Evolutionary conservation across 2,797 vertebrate genomes (phyloP), one percentile per base, ranked within the genome.

Genomic region (Tapera naevia): DNA sequence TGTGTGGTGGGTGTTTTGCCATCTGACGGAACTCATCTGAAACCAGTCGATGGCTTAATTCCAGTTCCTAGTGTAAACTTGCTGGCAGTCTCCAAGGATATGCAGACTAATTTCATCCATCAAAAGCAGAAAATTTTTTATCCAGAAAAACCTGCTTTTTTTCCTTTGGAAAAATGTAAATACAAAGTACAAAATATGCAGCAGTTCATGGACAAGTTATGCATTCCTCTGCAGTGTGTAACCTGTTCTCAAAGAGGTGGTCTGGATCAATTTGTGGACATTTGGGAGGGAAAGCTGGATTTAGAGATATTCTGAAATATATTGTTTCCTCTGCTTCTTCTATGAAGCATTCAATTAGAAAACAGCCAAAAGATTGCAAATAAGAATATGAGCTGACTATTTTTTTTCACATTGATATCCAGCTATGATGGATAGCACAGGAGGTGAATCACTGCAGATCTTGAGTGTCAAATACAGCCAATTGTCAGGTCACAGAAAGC

Each of bases 241-340:
- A 96, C 95, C 91, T 96, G 86, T 90, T 96, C 75, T 94, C 91
- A 73, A 91, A 93, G 93, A 94, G 90, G 93, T 95, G 94, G 95
- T 96, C 94, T 96, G 81, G 76, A 96, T 95, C 90, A 72, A 84
- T 95, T 87, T 60, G 74, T 89, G 91, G 82, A 79, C 51, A 53
- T 67, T 74, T 95, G 74, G 46, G 70, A 87, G 71, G 35, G 66
- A 89, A 89, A 82, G 27, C 61, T 78, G 32, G 24, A 35, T 83
- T 87, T 91, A 39, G 80, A 94, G n/a, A 79, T 73, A 66, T 4
- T 91, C 76, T 82, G 62, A 95, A 94, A 95, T 80, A 69, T 3
- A 54, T 80, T 37, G 17, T 83, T 89, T 95, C 66, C 58, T 86
- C 39, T 87, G 17, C 39, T 86, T 32, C 30, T 37, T 54, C 58